These are phyloP conservation scores for Cinclus mexicanus DNA, from an alignment of 2,113 vertebrate species.

Conservation along the genomic window DNA sequence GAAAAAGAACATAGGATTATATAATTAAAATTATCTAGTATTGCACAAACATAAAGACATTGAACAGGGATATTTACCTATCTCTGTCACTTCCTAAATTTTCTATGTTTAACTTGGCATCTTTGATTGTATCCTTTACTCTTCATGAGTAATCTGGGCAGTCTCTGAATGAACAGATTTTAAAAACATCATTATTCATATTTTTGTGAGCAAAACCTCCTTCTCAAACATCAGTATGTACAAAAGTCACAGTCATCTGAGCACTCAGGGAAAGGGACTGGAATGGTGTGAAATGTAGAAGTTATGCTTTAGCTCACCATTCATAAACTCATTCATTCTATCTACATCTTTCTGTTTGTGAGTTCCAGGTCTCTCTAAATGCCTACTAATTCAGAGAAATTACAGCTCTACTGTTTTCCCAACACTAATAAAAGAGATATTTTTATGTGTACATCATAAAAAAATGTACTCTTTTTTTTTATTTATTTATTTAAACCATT, in stretches of 20 bases:
- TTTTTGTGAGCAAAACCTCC: background rate
- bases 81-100: background rate
- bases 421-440: background rate
- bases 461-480: background rate
- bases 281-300: background rate
- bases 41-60: background rate
- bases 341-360: background rate
- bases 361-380: background rate
- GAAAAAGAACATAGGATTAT: background rate
- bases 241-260: background rate
- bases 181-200: background rate
- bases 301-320: background rate
- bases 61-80: background rate
- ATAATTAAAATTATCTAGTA: background rate
- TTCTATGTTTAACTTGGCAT: background rate
- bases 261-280: background rate
- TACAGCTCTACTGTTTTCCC: background rate
- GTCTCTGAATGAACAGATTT: conserved; percentile 24
- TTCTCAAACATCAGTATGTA: background rate
- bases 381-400: background rate
- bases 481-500: background rate
- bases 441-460: background rate
- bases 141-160: background rate
- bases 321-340: background rate
- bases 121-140: background rate